These are phyloP conservation scores for Rhea americana DNA, from an alignment of 2,113 vertebrate species.

Conservation along the genomic window DNA sequence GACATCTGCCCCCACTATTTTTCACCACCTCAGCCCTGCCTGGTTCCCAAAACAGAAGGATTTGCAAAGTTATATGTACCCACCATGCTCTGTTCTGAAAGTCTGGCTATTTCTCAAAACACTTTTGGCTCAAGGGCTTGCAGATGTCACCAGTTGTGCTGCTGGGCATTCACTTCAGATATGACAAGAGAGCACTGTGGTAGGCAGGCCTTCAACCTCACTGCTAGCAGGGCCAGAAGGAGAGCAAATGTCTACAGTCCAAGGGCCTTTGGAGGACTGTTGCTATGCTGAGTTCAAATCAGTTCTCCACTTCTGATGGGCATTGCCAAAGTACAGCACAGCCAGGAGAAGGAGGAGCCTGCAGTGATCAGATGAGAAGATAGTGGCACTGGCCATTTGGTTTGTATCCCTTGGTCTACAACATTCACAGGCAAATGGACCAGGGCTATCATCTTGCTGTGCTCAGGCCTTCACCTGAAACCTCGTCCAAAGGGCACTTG, in stretches of 20 bases:
- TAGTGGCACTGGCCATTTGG: neutral
- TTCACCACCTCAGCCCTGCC: neutral
- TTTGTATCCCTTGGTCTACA: neutral
- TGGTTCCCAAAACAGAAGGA: neutral
- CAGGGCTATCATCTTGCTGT: rapidly evolving
- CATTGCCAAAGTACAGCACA: neutral
- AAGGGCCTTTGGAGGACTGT: neutral
- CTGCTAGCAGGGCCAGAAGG: rapidly evolving
- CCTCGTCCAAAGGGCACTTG: neutral
- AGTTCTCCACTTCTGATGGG: neutral
- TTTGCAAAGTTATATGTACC: neutral
- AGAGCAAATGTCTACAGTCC: rapidly evolving
- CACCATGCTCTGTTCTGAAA: too few species aligned
- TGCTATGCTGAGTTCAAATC: rapidly evolving
- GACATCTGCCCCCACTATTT: neutral
- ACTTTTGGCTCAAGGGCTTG: neutral
- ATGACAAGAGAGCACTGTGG: neutral
- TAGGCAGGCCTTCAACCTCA: rapidly evolving
- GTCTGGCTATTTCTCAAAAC: neutral
- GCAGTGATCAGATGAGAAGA: neutral
- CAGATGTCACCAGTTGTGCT: neutral
- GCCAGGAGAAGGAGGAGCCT: neutral
- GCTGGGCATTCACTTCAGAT: neutral
- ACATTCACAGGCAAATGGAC: rapidly evolving
- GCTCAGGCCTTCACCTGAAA: neutral